Conservation (phyloP, 2,113 vertebrate species). For the Poeciliopsis occidentalis region DNA sequence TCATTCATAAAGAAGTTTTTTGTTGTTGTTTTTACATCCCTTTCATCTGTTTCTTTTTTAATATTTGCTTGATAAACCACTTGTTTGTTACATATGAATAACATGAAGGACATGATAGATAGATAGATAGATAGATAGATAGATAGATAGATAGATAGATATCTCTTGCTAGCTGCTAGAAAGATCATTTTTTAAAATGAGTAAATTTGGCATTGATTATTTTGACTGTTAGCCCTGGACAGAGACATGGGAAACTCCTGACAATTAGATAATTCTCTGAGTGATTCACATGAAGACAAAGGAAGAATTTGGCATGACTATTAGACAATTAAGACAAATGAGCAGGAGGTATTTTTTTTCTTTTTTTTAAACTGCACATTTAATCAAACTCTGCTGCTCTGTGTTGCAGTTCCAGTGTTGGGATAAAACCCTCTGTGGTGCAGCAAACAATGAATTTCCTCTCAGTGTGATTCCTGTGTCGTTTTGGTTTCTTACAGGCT, state of each 20-base stretch:
- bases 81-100: too few relatives aligned
- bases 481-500: slow-evolving; percentile 10
- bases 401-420: slow-evolving; percentile 19
- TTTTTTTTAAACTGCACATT: slow-evolving; percentile 6
- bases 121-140: too few relatives aligned
- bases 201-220: too few relatives aligned
- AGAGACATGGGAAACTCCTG: neutral
- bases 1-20: too few relatives aligned
- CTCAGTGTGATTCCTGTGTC: slow-evolving; percentile 25
- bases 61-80: too few relatives aligned
- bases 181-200: too few relatives aligned
- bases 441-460: slow-evolving; percentile 60
- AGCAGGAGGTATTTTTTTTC: slow-evolving; percentile 2
- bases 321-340: slow-evolving; percentile 3
- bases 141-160: too few relatives aligned
- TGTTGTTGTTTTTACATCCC: too few relatives aligned
- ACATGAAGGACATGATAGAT: too few relatives aligned
- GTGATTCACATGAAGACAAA: slow-evolving; percentile 1
- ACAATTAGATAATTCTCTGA: neutral
- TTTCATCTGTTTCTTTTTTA: too few relatives aligned
- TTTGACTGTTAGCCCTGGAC: neutral
- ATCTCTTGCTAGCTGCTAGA: too few relatives aligned
- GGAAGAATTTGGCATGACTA: neutral
- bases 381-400: slow-evolving; percentile 23
- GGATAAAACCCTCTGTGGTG: slow-evolving; percentile 11